A percentile compares a stretch with the other conserved stretches of the same genome.
Conservation (phyloP, 2,113 vertebrate species). For the Anarhynchus alexandrinus region DNA sequence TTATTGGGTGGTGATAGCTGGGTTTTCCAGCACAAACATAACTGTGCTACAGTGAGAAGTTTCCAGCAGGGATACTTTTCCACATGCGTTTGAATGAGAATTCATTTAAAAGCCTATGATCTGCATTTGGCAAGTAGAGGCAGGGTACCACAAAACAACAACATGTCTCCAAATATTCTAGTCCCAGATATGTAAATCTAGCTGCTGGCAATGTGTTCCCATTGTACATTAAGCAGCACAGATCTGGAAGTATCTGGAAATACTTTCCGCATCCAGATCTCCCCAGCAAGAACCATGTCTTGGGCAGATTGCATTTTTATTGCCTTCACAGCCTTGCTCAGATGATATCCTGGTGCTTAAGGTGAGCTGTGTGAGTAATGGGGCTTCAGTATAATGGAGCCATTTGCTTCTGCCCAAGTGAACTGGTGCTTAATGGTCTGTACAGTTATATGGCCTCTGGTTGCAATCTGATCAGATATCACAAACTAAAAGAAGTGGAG, state of each 20-base stretch:
- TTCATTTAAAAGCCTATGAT: neutral
- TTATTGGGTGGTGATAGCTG: constrained; percentile 52
- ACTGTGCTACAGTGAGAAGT: constrained; percentile 2
- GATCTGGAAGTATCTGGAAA: constrained; percentile 57
- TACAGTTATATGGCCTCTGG: constrained; percentile 30
- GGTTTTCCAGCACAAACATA: constrained; percentile 60
- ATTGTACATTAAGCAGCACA: neutral
- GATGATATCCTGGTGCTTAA: constrained; percentile 5
- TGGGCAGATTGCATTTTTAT: constrained; percentile 36
- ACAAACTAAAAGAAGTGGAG: neutral
- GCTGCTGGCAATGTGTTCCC: neutral
- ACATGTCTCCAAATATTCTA: neutral
- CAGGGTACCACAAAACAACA: neutral
- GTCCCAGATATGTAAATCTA: neutral
- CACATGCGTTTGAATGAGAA: neutral
- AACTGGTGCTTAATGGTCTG: constrained; percentile 55
- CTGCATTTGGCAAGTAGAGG: neutral
- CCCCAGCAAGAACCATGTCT: constrained; percentile 37
- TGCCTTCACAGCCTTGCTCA: constrained; percentile 12
- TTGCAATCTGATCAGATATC: constrained; percentile 24
- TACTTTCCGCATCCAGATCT: constrained; percentile 54
- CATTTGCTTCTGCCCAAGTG: constrained; percentile 32
- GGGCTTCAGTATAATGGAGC: constrained; percentile 18
- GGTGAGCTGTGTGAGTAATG: constrained; percentile 17
- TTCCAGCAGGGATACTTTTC: constrained; percentile 34